Evolutionary conservation across 2,797 vertebrate species (phyloP), one percentile per base, ranked within the genome.

Genomic region (Melanotaenia parkinsoni): DNA sequence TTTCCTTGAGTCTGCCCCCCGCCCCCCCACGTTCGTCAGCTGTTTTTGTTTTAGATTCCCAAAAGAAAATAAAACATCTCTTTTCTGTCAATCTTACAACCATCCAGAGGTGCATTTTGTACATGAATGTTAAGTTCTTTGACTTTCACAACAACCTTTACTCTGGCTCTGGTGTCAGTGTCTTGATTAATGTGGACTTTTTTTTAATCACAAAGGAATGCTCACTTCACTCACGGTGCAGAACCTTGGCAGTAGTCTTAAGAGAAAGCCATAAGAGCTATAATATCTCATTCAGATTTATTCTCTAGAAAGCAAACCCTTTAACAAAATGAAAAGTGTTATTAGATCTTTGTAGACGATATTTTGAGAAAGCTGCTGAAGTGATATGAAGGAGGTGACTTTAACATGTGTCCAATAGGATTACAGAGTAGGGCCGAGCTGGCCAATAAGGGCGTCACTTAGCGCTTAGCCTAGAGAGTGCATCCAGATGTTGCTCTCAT

Each of bases 401-500:
- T 30, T n/a, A 59, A 45, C 47, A 35, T 70, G 40, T 71, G 58
- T 60, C 72, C 66, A 82, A 62, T 10, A 64, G 74, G 65, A 79
- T 77, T 22, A 72, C 53, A 70, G 67, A 60, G 66, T 72, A 28
- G 13, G 58, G 58, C 35, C 3, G 2, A 40, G 64, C 62, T 14
- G 58, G 63, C 77, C 81, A 86, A 47, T 54, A 38, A 82, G 58
- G 40, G 66, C 54, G 63, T 53, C 68, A 72, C 76, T 78, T 45
- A 75, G 83, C 59, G 47, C 69, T 32, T 79, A 81, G 83, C 72
- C 58, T 71, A 53, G 66, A 81, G 80, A 79, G 86, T 77, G 79
- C 70, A 87, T 85, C 88, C 89, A 93, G 87, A 92, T 92, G 85
- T 87, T 83, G 62, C 45, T 79, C 76, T 93, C 89, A 91, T 86